Percentiles rank a stretch among this genome's conserved stretches.
phyloP scores from a whole-genome alignment of 92 coral and sea anemone species.

The Epizoanthus stellaris region DNA sequence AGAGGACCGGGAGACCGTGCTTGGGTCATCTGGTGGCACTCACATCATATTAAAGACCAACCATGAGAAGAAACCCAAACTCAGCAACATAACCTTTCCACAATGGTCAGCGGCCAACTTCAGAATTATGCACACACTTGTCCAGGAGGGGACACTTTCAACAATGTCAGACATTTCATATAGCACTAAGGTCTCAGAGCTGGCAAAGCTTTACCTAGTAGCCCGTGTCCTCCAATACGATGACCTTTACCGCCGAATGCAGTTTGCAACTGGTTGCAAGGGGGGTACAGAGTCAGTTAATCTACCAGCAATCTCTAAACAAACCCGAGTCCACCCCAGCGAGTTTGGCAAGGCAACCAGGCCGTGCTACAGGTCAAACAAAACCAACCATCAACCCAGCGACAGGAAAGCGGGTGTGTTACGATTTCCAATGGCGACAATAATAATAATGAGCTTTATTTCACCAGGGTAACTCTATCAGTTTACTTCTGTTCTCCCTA shows the following conservation, averaged over 20 bases:
- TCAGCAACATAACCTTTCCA: slow-evolving; percentile 32
- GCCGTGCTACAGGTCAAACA: not conserved
- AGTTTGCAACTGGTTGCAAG: slow-evolving; percentile 47
- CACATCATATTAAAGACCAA: too few relatives aligned
- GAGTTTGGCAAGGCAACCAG: slow-evolving; percentile 18
- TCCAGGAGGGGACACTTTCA: slow-evolving; percentile 10
- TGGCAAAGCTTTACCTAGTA: slow-evolving; percentile 33
- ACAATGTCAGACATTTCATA: slow-evolving; percentile 36
- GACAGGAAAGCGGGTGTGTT: slow-evolving; percentile 50
- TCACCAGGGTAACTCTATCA: too few relatives aligned
- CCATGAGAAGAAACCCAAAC: not conserved
- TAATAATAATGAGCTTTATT: too few relatives aligned
- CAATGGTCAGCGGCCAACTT: slow-evolving; percentile 47
- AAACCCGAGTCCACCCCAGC: slow-evolving; percentile 28
- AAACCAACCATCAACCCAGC: slow-evolving; percentile 38
- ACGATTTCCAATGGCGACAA: slow-evolving; percentile 31
- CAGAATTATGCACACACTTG: slow-evolving; percentile 6
- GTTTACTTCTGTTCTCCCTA: too few relatives aligned
- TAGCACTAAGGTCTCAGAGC: slow-evolving; percentile 35
- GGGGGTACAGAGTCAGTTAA: slow-evolving; percentile 53
- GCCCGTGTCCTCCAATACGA: slow-evolving; percentile 40
- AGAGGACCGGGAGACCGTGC: too few relatives aligned
- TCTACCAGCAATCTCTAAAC: slow-evolving; percentile 43
- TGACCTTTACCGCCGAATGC: slow-evolving; percentile 40
- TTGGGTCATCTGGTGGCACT: too few relatives aligned